These are phyloP conservation scores for Diplogasteroides magnus DNA, from an alignment of 1,140 invertebrate species.

Conservation along the genomic window DNA sequence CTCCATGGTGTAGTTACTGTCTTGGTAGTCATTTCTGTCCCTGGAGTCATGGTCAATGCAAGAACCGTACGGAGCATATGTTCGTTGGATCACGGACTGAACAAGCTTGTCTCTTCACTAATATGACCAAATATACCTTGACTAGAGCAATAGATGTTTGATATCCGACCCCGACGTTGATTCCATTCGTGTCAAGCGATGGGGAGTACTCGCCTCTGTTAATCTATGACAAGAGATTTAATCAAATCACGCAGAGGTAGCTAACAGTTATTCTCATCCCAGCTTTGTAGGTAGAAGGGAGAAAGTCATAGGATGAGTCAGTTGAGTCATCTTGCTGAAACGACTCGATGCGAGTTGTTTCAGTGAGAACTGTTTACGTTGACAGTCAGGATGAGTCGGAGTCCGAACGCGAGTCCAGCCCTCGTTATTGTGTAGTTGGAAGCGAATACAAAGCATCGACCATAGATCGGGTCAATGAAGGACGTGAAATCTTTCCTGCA, in stretches of 20 bases:
- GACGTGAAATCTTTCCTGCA: conserved; percentile 10
- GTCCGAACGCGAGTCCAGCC: conserved; percentile 16
- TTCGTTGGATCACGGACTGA: neutral
- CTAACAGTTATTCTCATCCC: conserved; percentile 7
- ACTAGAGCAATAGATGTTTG: conserved; percentile 8
- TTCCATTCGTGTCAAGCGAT: conserved; percentile 7
- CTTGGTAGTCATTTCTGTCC: neutral
- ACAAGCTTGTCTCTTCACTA: neutral
- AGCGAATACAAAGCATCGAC: conserved; percentile 16
- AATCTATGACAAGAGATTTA: no score
- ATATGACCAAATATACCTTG: neutral
- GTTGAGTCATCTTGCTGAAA: neutral
- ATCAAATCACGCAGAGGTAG: neutral
- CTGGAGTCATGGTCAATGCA: neutral
- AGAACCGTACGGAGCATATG: neutral
- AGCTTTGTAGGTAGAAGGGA: conserved; percentile 11
- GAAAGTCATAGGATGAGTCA: neutral
- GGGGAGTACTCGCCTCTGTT: no score
- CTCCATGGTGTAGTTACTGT: conserved; percentile 14
- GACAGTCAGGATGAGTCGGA: conserved; percentile 18
- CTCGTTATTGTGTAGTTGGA: conserved; percentile 16
- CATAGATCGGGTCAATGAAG: conserved; percentile 20
- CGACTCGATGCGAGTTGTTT: no score
- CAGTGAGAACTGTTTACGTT: conserved; percentile 4
- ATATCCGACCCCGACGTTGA: conserved; percentile 19